Base-by-base conservation (phyloP, 2,888 invertebrate species). In the Boloria euphrosyne region DNA sequence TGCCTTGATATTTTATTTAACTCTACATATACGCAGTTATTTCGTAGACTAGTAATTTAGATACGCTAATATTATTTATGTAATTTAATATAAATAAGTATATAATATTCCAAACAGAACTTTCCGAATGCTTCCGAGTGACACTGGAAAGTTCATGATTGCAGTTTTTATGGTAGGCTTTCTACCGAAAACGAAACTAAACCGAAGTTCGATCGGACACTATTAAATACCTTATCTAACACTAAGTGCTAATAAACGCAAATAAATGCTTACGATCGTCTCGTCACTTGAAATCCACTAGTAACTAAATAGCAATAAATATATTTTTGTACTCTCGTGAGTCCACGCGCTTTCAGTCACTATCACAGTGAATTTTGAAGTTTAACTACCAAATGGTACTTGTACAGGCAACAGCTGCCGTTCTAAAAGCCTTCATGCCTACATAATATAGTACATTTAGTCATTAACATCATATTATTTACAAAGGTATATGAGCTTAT, bases 251-350 rank as follows among this genome's bases (percentile, higher is more conserved):
- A 69, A 49, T 68, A 63, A 70, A 67, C 62, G 54, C 65, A 65
- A 62, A 65, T 70, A 72, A 72, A 72, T 72, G 70, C 71, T 22
- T 54, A 66, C 47, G 60, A 61, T 57, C 60, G 54, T 67, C 31
- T 38, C 65, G 51, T 59, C 59, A 70, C 63, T 49, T 61, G 64
- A 49, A 46, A 61, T 68, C 61, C 49, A 44, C 58, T 60, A 65
- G n/a, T 57, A 18, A 57, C n/a, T 57, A 38, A 65, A 43, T 59
- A 65, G 62, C 53, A 66, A 70, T 68, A 70, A 68, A 70, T 68
- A 83, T 74, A 81, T 80, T 82, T 87, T 89, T 88, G 88, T 89
- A 89, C 87, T 87, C 77, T 84, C 74, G 72, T 75, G 75, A 79
- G 79, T 84, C 78, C 80, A 78, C 77, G 78, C 78, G 79, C 73